A percentile compares a stretch with the other conserved stretches of the same genome.
Evolutionary conservation across 2,113 vertebrate genomes (phyloP).

Genomic region (Pseudonaja textilis): DNA sequence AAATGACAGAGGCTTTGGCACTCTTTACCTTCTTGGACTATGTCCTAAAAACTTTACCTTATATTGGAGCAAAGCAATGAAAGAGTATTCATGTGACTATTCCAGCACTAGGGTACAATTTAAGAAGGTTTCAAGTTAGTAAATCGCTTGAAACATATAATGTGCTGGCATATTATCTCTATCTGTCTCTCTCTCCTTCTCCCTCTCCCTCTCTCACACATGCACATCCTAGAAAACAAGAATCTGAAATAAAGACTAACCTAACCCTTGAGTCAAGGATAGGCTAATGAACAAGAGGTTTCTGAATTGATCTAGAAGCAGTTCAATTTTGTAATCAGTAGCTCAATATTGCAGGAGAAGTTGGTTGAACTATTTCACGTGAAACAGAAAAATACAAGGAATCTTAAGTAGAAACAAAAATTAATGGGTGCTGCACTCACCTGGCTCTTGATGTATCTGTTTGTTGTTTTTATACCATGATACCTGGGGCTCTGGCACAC

Average conservation of each 20-base stretch:
- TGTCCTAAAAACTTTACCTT: neutral
- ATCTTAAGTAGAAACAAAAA: neutral
- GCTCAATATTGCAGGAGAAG: neutral
- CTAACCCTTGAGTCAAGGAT: neutral
- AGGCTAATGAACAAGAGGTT: neutral
- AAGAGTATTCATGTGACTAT: neutral
- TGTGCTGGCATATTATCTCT: neutral
- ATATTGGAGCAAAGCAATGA: neutral
- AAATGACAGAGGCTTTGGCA: neutral
- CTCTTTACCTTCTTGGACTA: neutral
- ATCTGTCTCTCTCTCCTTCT: neutral
- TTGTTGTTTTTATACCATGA: constrained; percentile 90
- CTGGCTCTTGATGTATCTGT: constrained; percentile 81
- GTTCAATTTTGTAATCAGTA: neutral
- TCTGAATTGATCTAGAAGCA: neutral
- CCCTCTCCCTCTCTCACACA: neutral
- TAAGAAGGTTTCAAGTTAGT: neutral
- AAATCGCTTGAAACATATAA: neutral
- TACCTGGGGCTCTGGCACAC: constrained; percentile 82
- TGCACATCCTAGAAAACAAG: neutral
- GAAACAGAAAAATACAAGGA: neutral
- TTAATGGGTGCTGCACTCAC: constrained; percentile 68
- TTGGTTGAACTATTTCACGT: neutral
- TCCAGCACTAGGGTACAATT: neutral
- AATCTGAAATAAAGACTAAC: neutral